Base-by-base conservation (phyloP, 2,888 invertebrate genomes). In the Sinohyriopsis cumingii region DNA sequence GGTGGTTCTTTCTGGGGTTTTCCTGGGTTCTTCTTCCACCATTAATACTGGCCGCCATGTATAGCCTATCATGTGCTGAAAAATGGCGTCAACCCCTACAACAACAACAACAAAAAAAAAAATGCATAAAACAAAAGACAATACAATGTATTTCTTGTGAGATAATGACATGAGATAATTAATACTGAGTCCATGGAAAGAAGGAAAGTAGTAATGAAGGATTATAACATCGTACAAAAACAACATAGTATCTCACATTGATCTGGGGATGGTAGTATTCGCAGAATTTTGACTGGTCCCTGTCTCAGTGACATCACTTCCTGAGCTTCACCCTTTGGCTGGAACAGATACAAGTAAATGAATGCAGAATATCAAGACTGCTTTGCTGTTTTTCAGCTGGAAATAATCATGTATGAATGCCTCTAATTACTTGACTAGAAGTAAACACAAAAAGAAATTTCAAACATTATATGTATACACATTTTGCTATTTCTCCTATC, bases 231-330 rank as follows among this genome's bases (percentile, higher is more conserved):
- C 20, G 33, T 20, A 45, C 22, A n/a, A 62, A 24, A 22, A 59
- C 4, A 33, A n/a, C 54, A 19, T 59, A 33, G 54, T 19, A 3
- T 33, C 67, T 63, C 68, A 89, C 89, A 86, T 81, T 84, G 77
- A 22, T 92, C 92, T 28, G 97, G 97, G 70, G 94, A 94, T 15
- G 97, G 96, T 87, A 98, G 92, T 83, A 98, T 92, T 89, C 95
- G 93, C 78, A 98, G 92, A 68, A 94, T 92, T 72, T 94, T 93
- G 64, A 98, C 95, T 76, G 94, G 93, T 67, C 97, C 97, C 90
- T 98, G 97, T 66, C 97, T 93, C 94, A 97, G 96, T 5, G 98
- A 97, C 72, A 99, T 91, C 45, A 98, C 95, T 91, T 98, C 98
- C 73, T 95, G 94, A 3, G 98, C 98, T 89, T 98, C 98, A 28